These are phyloP conservation scores for Spheniscus mendiculus DNA, from an alignment of 2,113 vertebrate species.

Conservation along the genomic window DNA sequence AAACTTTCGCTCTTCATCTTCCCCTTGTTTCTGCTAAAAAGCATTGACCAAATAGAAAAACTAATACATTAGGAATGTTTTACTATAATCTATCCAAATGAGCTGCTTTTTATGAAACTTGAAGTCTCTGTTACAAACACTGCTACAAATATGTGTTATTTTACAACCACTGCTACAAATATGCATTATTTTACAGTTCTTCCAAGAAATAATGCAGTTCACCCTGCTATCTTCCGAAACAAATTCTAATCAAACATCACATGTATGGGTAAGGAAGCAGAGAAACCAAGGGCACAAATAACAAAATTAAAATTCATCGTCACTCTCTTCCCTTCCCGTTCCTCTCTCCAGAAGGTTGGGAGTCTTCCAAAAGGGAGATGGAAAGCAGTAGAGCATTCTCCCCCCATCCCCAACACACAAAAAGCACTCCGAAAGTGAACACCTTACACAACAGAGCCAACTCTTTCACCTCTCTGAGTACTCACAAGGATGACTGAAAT, in stretches of 20 bases:
- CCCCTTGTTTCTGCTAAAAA: background rate
- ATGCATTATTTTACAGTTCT: background rate
- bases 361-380: background rate
- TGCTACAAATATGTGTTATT: rapidly evolving
- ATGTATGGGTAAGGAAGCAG: rapidly evolving
- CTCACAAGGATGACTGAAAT: background rate
- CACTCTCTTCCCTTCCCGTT: background rate
- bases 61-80: background rate
- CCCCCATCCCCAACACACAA: background rate
- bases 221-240: background rate
- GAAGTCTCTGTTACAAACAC: background rate
- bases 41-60: background rate
- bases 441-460: too few relatives aligned
- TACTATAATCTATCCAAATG: background rate
- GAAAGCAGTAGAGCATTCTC: background rate
- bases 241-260: background rate
- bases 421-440: background rate
- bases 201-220: background rate
- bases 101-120: background rate
- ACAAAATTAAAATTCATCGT: background rate
- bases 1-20: background rate
- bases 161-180: background rate
- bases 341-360: rapidly evolving
- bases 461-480: background rate
- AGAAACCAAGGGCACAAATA: background rate